Evolutionary conservation across 1,140 invertebrate species (phyloP).

Genomic region (fruit fly (Drosophila melanogaster)): Release_6_plus_ISO1_MT NT_037436.4:4779501-4780000

Average conservation of each 20-base stretch:
- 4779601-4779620: constrained; percentile 19
- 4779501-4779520: constrained; percentile 82
- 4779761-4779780: constrained; percentile 80
- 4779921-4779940: constrained; percentile 27
- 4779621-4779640: constrained; percentile 39
- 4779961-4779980: constrained; percentile 70
- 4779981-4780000: background rate
- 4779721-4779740: constrained; percentile 20
- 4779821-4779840: constrained; percentile 79
- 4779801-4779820: constrained; percentile 63
- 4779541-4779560: constrained; percentile 78
- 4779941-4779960: constrained; percentile 69
- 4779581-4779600: constrained; percentile 20
- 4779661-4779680: constrained; percentile 84
- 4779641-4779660: constrained; percentile 79
- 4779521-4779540: constrained; percentile 83
- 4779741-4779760: constrained; percentile 39
- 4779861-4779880: constrained; percentile 54
- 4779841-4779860: constrained; percentile 48
- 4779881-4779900: constrained; percentile 40
- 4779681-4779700: constrained; percentile 81
- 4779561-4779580: constrained; percentile 38
- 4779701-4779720: constrained; percentile 75
- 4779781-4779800: constrained; percentile 82
- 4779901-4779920: constrained; percentile 58